Conservation (phyloP, 2,113 vertebrate species). For the Labeo rohita region DNA sequence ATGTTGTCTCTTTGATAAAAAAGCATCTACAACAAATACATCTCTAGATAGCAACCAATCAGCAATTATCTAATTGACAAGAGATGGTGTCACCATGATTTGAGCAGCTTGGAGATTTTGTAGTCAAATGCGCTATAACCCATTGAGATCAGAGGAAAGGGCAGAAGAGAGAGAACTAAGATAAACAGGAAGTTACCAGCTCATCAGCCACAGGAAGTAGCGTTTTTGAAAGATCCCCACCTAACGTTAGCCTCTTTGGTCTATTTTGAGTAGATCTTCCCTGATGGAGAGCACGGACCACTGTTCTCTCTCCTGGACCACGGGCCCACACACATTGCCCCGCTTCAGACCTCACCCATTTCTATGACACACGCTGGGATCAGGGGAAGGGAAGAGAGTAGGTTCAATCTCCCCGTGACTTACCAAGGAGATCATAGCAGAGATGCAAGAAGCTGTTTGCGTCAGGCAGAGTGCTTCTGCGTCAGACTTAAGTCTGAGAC, state of each 20-base stretch:
- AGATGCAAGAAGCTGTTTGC: slow-evolving; percentile 1
- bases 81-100: slow-evolving; percentile 42
- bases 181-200: slow-evolving; percentile 76
- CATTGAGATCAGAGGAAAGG: slow-evolving; percentile 58
- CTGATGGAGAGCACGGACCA: slow-evolving; percentile 52
- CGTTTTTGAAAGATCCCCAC: slow-evolving; percentile 69
- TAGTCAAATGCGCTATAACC: slow-evolving; percentile 62
- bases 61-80: background rate
- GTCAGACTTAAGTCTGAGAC: background rate
- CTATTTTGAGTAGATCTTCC: slow-evolving; percentile 56
- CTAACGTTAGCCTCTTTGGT: slow-evolving; percentile 58
- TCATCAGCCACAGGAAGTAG: slow-evolving; percentile 45
- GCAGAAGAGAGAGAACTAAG: slow-evolving; percentile 60
- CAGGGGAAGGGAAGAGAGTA: slow-evolving; percentile 15
- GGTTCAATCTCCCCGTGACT: background rate
- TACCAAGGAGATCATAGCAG: slow-evolving; percentile 7
- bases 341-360: slow-evolving; percentile 37
- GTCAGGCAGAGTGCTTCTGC: background rate
- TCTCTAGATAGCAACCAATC: background rate
- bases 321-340: slow-evolving; percentile 59
- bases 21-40: background rate
- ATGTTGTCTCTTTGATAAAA: background rate
- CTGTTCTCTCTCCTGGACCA: slow-evolving; percentile 32
- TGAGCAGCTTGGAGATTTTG: slow-evolving; percentile 40
- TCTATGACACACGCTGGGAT: slow-evolving; percentile 26